These are phyloP conservation scores for Zhengitettix transpicula DNA, from an alignment of 2,888 invertebrate species.

Conservation along the genomic window DNA sequence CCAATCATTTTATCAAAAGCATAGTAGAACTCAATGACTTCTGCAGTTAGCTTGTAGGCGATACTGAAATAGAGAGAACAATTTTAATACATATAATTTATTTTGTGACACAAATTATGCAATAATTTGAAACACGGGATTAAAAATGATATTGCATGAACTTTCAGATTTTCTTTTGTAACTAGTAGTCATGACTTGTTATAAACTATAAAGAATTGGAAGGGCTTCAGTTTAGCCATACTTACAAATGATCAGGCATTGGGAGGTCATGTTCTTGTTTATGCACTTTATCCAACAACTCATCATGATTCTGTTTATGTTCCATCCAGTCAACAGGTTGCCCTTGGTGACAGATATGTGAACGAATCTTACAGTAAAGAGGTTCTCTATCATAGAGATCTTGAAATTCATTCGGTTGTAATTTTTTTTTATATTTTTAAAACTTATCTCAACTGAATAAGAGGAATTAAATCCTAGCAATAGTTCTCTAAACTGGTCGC, in stretches of 20 bases:
- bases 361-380: slow-evolving; percentile 28
- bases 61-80: slow-evolving; percentile 24
- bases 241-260: slow-evolving; percentile 32
- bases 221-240: slow-evolving; percentile 9
- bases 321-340: slow-evolving; percentile 27
- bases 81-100: not conserved
- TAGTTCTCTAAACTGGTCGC: too few relatives aligned
- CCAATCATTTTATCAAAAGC: slow-evolving; percentile 24
- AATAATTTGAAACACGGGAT: not conserved
- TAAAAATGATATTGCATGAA: not conserved
- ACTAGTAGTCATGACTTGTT: not conserved
- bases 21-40: slow-evolving; percentile 30
- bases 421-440: slow-evolving; percentile 12
- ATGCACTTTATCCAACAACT: slow-evolving; percentile 19
- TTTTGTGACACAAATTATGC: not conserved
- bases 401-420: slow-evolving; percentile 20
- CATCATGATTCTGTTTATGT: slow-evolving; percentile 26
- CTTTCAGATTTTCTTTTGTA: not conserved
- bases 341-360: slow-evolving; percentile 29
- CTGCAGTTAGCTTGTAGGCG: slow-evolving; percentile 28
- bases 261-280: slow-evolving; percentile 21
- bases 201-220: not conserved
- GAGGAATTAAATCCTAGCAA: too few relatives aligned
- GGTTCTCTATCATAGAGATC: slow-evolving; percentile 29
- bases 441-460: too few relatives aligned